These are phyloP conservation scores for Leptinotarsa juncta DNA, from an alignment of 2,888 invertebrate genomes.

Conservation along the genomic window DNA sequence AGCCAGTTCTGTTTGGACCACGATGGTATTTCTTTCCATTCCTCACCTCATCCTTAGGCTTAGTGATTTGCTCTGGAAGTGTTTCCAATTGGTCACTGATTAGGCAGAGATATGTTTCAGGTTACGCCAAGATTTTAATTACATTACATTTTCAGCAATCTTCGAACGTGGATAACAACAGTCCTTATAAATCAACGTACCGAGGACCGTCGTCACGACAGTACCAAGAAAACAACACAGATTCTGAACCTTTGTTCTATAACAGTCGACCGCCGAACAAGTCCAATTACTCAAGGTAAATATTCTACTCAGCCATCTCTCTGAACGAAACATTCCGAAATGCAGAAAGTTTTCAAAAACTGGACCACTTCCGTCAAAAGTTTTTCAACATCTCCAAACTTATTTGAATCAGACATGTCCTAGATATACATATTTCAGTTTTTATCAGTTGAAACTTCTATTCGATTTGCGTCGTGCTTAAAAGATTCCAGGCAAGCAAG, in stretches of 20 bases:
- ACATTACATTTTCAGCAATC: slow-evolving; percentile 53
- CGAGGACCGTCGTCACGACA: slow-evolving; percentile 66
- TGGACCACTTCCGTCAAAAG: neutral
- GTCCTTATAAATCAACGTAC: slow-evolving; percentile 63
- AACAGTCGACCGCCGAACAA: slow-evolving; percentile 86
- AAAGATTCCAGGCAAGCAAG: too few species aligned
- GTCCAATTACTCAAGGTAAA: slow-evolving; percentile 69
- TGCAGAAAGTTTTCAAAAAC: neutral
- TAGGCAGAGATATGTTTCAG: too few species aligned
- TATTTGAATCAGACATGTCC: neutral
- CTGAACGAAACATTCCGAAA: neutral
- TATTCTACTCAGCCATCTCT: neutral
- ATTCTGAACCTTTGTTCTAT: slow-evolving; percentile 83
- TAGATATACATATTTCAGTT: neutral
- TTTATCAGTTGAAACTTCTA: neutral
- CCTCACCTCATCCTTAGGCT: too few species aligned
- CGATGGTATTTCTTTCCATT: too few species aligned
- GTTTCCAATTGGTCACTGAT: too few species aligned
- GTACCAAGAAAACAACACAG: slow-evolving; percentile 63
- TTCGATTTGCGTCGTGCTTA: neutral
- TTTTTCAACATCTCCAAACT: neutral
- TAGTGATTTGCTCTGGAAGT: too few species aligned
- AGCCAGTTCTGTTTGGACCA: too few species aligned
- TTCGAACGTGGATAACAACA: slow-evolving; percentile 63
- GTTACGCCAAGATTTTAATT: too few species aligned